These are phyloP conservation scores for Atta texana DNA, from an alignment of 1,140 invertebrate species.

Conservation along the genomic window DNA sequence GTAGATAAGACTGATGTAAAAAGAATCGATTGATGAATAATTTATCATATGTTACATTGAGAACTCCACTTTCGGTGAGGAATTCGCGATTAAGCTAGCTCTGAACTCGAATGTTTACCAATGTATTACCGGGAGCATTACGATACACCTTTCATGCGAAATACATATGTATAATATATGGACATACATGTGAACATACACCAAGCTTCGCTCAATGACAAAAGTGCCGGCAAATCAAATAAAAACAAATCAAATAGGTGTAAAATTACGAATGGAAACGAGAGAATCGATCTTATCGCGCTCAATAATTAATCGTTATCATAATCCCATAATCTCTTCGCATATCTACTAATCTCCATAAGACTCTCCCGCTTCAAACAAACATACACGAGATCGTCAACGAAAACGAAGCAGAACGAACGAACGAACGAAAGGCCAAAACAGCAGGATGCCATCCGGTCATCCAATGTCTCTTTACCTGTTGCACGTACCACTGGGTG, in stretches of 20 bases:
- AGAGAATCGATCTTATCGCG: conserved; percentile 33
- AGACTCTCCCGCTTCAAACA: background rate
- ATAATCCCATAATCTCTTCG: background rate
- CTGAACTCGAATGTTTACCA: background rate
- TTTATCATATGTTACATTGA: background rate
- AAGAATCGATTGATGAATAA: background rate
- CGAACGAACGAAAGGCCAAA: background rate
- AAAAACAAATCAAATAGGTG: background rate
- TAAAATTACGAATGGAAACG: background rate
- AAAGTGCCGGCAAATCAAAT: conserved; percentile 9
- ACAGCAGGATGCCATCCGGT: conserved; percentile 27
- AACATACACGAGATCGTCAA: background rate
- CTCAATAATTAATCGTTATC: conserved; percentile 38
- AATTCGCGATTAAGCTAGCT: background rate
- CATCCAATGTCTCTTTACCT: conserved; percentile 81
- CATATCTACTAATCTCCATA: background rate
- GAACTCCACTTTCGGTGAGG: background rate
- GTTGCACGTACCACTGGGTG: conserved; percentile 86
- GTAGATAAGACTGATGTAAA: background rate
- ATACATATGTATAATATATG: background rate
- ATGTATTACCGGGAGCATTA: background rate
- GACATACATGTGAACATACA: background rate
- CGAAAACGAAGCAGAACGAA: conserved; percentile 11
- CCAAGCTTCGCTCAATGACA: conserved; percentile 1
- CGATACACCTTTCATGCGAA: conserved; percentile 31